Evolutionary conservation across 1,140 invertebrate genomes (phyloP).

Genomic region (Bradysia coprophila): DNA sequence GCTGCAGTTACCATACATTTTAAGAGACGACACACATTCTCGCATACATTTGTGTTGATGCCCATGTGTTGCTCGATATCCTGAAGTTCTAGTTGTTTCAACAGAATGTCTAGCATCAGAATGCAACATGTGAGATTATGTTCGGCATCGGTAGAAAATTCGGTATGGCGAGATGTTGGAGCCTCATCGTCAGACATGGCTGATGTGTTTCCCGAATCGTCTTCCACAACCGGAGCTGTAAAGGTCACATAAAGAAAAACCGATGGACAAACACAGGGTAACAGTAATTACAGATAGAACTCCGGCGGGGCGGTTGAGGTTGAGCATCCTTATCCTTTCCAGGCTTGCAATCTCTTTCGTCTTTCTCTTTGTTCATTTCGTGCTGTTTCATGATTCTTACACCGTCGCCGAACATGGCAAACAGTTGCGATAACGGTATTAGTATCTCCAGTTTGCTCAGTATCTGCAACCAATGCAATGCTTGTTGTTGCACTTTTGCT

Average conservation of each 20-base stretch:
- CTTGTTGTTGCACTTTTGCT: constrained; percentile 80
- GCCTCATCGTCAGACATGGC: constrained; percentile 50
- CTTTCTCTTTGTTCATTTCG: constrained; percentile 26
- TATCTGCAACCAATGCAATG: constrained; percentile 88
- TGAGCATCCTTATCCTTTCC: constrained; percentile 19
- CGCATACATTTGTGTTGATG: constrained; percentile 53
- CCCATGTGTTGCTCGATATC: constrained; percentile 69
- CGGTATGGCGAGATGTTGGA: constrained; percentile 33
- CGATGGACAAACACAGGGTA: neutral
- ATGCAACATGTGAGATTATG: constrained; percentile 83
- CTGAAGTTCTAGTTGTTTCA: constrained; percentile 95
- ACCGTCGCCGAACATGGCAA: constrained; percentile 76
- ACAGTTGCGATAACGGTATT: constrained; percentile 67
- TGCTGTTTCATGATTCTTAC: constrained; percentile 41
- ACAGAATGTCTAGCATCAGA: constrained; percentile 85
- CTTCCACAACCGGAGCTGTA: constrained; percentile 40
- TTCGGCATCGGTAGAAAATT: constrained; percentile 43
- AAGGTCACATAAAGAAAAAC: neutral
- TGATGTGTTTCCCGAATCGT: constrained; percentile 47
- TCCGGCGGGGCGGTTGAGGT: constrained; percentile 20
- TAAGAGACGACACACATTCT: constrained; percentile 57
- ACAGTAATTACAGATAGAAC: constrained; percentile 40
- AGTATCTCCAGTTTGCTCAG: constrained; percentile 76
- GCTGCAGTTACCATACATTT: constrained; percentile 60
- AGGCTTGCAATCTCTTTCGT: constrained; percentile 24